Percentiles rank a stretch among this genome's conserved stretches.
These are phyloP conservation scores for Apostichopus parvimensis DNA, from an alignment of 35 echinoderm and acorn worm genomes.

Conservation along the genomic window DNA sequence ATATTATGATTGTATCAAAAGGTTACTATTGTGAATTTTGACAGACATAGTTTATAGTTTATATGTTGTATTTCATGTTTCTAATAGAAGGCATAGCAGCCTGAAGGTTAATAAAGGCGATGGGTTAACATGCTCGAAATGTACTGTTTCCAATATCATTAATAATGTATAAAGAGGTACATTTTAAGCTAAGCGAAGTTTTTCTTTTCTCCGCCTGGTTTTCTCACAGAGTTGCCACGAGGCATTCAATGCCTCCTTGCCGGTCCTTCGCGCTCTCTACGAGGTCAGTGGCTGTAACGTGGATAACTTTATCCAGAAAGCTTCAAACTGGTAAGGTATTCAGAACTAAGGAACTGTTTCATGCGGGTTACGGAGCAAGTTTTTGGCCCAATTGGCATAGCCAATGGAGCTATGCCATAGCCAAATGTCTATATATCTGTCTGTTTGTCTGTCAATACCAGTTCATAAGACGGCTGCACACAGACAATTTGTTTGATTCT, in stretches of 20 bases:
- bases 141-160: no score
- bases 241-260: constrained; percentile 79
- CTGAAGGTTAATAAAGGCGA: no score
- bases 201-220: constrained; percentile 2
- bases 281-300: constrained; percentile 80
- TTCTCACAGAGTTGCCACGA: constrained; percentile 77
- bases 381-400: background rate
- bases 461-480: background rate
- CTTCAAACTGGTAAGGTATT: constrained; percentile 38
- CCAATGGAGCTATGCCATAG: background rate
- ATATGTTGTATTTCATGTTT: no score
- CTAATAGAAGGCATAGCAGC: no score
- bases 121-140: no score
- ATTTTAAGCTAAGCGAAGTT: background rate
- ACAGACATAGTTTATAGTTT: no score
- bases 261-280: constrained; percentile 84
- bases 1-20: no score
- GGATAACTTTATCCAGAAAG: constrained; percentile 66
- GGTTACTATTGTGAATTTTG: no score
- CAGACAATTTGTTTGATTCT: background rate
- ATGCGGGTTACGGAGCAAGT: no score
- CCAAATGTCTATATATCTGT: background rate
- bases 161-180: background rate
- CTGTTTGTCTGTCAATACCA: background rate
- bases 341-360: background rate